A percentile compares a stretch with the other conserved stretches of the same genome.
phyloP scores from a whole-genome alignment of 2,888 invertebrate genomes.

The Rotaria socialis region DNA sequence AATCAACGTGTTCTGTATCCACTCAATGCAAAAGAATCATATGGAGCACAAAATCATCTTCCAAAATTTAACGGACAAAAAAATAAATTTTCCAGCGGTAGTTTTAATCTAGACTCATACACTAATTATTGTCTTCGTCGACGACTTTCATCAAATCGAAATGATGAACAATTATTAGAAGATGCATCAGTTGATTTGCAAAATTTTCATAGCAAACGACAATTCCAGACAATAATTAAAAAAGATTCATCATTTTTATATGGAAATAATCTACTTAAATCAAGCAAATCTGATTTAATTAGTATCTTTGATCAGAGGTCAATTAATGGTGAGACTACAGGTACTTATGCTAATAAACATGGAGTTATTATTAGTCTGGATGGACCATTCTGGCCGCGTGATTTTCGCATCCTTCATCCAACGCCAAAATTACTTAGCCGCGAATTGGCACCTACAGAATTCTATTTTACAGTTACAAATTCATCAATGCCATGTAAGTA shows the following conservation, averaged over 20 bases:
- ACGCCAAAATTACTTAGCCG: conserved; percentile 49
- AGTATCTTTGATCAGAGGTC: not conserved
- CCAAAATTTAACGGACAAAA: not conserved
- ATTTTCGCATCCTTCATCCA: conserved; percentile 54
- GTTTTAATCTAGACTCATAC: not conserved
- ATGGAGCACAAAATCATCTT: not conserved
- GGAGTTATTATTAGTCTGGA: conserved; percentile 54
- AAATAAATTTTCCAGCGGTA: not conserved
- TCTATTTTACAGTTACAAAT: not conserved
- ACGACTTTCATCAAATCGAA: not conserved
- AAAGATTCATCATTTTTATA: not conserved
- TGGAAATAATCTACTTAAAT: conserved; percentile 8
- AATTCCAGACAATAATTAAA: not conserved
- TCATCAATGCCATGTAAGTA: not conserved
- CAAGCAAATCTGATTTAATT: not conserved
- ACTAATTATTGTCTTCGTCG: not conserved
- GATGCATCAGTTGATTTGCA: not conserved
- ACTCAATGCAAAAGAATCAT: not conserved
- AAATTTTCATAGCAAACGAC: not conserved
- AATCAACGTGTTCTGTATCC: not conserved
- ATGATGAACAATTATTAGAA: not conserved
- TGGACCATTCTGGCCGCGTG: conserved; percentile 58
- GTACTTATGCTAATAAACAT: conserved; percentile 52
- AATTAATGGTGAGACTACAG: not conserved
- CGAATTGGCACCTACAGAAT: not conserved